Evolutionary conservation across 2,888 invertebrate species (phyloP).

Genomic region (Sarcophaga subvicina): DNA sequence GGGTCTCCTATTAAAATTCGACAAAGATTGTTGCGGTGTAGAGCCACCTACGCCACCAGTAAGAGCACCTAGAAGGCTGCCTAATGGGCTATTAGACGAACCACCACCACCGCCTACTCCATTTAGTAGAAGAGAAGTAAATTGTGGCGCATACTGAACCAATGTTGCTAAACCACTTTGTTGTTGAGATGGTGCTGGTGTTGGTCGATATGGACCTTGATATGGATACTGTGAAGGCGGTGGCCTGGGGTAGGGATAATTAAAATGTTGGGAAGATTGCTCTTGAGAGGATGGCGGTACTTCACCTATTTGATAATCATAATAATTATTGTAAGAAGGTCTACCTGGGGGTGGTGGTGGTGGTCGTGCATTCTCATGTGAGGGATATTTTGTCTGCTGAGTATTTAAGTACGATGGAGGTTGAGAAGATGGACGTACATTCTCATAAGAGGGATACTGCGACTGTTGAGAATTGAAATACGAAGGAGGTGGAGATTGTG

Average conservation of each 20-base stretch:
- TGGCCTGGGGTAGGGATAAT: conserved; percentile 71
- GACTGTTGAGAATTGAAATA: conserved; percentile 31
- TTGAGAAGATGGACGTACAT: conserved; percentile 41
- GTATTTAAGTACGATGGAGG: not conserved
- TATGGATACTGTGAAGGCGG: conserved; percentile 56
- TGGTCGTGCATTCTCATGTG: not conserved
- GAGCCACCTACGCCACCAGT: conserved; percentile 72
- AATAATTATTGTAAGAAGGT: conserved; percentile 73
- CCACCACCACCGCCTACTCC: conserved; percentile 69
- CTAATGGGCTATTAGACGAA: conserved; percentile 73
- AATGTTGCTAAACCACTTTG: conserved; percentile 75
- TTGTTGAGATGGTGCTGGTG: conserved; percentile 37
- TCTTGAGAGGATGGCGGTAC: conserved; percentile 72
- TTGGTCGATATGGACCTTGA: conserved; percentile 71
- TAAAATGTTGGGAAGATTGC: conserved; percentile 70
- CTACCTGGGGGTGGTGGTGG: conserved; percentile 28
- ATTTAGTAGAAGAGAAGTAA: conserved; percentile 78
- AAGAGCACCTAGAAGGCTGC: conserved; percentile 78
- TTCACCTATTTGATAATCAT: conserved; percentile 78
- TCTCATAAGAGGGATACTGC: conserved; percentile 19
- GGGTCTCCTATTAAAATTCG: conserved; percentile 71
- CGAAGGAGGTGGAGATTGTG: conserved; percentile 42
- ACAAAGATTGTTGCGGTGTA: conserved; percentile 47
- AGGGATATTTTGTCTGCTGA: conserved; percentile 46
- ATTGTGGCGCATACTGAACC: conserved; percentile 80